Percentiles rank a stretch among this genome's conserved stretches.
These are phyloP conservation scores for Hemaris fuciformis DNA, from an alignment of 2,888 invertebrate species.

Conservation along the genomic window DNA sequence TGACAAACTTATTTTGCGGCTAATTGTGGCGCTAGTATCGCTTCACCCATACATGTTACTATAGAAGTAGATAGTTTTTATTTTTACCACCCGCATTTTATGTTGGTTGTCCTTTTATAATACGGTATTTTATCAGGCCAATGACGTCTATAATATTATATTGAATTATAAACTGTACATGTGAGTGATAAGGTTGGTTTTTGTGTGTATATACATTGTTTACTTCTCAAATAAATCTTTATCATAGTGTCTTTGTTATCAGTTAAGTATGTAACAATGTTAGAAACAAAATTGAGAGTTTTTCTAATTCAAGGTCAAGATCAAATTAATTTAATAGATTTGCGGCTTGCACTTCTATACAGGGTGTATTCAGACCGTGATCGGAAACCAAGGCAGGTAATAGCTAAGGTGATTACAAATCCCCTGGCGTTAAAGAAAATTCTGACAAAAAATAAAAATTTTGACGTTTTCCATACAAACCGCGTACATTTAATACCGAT, in stretches of 20 bases:
- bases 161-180: not conserved
- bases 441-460: too few species aligned
- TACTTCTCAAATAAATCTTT: not conserved
- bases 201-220: not conserved
- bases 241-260: not conserved
- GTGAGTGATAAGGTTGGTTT: not conserved
- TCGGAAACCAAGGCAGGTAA: too few species aligned
- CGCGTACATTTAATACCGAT: too few species aligned
- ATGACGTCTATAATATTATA: not conserved
- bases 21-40: slow-evolving; percentile 1
- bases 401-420: too few species aligned
- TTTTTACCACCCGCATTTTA: not conserved
- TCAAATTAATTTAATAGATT: not conserved
- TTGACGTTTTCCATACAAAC: too few species aligned
- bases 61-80: not conserved
- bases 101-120: not conserved
- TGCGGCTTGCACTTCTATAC: not conserved
- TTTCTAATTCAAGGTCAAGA: not conserved
- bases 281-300: not conserved
- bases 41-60: not conserved
- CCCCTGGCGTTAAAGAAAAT: too few species aligned
- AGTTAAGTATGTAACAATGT: not conserved
- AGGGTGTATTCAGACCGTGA: too few species aligned
- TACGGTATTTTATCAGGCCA: not conserved
- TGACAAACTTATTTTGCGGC: not conserved